Conservation (phyloP, 2,797 vertebrate genomes). For the Alca torda region DNA sequence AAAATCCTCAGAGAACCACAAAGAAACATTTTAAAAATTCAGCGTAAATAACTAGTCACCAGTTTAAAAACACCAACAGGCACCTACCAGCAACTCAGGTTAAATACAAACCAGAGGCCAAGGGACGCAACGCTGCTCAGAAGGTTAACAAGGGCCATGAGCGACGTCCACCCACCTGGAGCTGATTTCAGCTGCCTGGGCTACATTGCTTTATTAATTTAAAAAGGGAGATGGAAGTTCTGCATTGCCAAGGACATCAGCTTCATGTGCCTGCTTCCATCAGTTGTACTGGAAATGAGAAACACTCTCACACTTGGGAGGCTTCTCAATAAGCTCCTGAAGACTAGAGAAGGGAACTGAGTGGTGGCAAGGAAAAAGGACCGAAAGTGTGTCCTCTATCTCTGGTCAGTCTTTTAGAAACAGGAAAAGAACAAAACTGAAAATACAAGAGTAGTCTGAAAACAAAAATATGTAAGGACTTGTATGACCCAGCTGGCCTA, state of each 20-base stretch:
- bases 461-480: accelerated
- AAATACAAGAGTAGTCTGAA: neutral
- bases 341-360: neutral
- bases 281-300: neutral
- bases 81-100: neutral
- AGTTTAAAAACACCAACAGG: neutral
- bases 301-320: neutral
- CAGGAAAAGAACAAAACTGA: neutral
- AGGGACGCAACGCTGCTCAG: accelerated
- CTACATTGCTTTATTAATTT: neutral
- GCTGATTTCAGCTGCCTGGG: neutral
- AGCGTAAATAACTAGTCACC: neutral
- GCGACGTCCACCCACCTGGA: neutral
- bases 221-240: neutral
- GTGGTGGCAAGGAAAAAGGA: neutral
- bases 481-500: accelerated
- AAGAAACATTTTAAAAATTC: neutral
- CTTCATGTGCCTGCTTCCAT: neutral
- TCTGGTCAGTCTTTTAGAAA: neutral
- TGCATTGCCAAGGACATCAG: neutral
- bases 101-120: neutral
- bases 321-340: neutral
- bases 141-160: neutral
- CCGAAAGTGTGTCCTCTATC: accelerated
- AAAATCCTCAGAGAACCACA: neutral